Percentiles rank a stretch among this genome's conserved stretches.
phyloP scores from a whole-genome alignment of 2,797 vertebrate genomes.

The Gallinago stenura region DNA sequence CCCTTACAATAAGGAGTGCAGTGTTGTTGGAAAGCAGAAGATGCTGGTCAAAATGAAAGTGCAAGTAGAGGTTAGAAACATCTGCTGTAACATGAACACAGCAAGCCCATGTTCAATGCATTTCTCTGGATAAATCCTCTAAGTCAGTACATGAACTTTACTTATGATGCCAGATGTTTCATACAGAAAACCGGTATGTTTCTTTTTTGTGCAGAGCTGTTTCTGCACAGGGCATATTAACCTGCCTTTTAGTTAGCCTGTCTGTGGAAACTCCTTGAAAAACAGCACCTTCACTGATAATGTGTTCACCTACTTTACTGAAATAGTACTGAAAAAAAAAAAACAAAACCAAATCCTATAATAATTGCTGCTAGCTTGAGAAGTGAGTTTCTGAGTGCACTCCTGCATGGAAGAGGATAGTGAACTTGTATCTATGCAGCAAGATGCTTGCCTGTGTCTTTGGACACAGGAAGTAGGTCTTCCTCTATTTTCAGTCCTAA shows the following conservation, averaged over 20 bases:
- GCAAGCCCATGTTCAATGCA: background rate
- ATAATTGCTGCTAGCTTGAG: background rate
- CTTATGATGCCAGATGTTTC: background rate
- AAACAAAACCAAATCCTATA: background rate
- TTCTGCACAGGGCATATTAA: background rate
- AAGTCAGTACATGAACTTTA: background rate
- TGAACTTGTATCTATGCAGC: background rate
- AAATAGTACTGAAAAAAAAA: background rate
- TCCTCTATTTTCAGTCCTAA: background rate
- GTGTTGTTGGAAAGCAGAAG: background rate
- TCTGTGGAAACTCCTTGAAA: background rate
- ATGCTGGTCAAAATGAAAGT: background rate
- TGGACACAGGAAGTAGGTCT: background rate
- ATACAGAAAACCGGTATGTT: accelerated
- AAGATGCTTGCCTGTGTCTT: background rate
- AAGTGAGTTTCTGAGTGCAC: background rate
- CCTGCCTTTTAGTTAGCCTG: background rate
- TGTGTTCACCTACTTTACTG: background rate
- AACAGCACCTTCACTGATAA: background rate
- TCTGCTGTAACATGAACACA: background rate
- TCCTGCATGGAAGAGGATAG: background rate
- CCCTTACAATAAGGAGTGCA: background rate
- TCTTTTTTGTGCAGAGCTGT: background rate
- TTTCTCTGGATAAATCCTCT: background rate
- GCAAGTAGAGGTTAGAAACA: background rate